Percentiles rank a stretch among this genome's conserved stretches.
These are phyloP conservation scores for Cataglyphis hispanica DNA, from an alignment of 1,140 invertebrate genomes.

Conservation along the genomic window DNA sequence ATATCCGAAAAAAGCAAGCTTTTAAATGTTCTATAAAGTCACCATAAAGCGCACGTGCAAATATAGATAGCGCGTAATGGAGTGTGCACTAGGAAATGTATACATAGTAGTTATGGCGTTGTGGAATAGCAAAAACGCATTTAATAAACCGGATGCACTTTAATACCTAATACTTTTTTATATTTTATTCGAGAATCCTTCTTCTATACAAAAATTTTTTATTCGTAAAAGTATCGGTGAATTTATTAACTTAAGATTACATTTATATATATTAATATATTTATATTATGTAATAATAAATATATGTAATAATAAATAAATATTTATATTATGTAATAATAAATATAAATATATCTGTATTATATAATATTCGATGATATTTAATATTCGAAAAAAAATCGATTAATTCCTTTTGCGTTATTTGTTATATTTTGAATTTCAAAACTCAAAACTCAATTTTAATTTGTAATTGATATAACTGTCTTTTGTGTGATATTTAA, in stretches of 20 bases:
- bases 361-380: not conserved
- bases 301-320: too few relatives aligned
- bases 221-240: not conserved
- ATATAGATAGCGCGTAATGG: slow-evolving; percentile 35
- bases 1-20: not conserved
- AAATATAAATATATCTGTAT: too few relatives aligned
- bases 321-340: too few relatives aligned
- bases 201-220: not conserved
- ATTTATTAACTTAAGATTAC: not conserved
- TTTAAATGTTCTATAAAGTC: slow-evolving; percentile 29
- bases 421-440: not conserved
- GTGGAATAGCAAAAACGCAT: slow-evolving; percentile 47
- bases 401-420: not conserved
- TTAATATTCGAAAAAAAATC: not conserved
- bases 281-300: too few relatives aligned
- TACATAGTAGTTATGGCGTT: slow-evolving; percentile 17
- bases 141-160: slow-evolving; percentile 56
- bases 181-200: slow-evolving; percentile 4
- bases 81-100: slow-evolving; percentile 48
- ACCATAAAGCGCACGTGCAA: not conserved
- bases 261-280: too few relatives aligned
- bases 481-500: not conserved
- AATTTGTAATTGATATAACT: too few relatives aligned
- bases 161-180: slow-evolving; percentile 36
- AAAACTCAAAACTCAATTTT: not conserved